phyloP scores from a whole-genome alignment of 2,797 vertebrate genomes.

The Rhabdophis nuchalis region DNA sequence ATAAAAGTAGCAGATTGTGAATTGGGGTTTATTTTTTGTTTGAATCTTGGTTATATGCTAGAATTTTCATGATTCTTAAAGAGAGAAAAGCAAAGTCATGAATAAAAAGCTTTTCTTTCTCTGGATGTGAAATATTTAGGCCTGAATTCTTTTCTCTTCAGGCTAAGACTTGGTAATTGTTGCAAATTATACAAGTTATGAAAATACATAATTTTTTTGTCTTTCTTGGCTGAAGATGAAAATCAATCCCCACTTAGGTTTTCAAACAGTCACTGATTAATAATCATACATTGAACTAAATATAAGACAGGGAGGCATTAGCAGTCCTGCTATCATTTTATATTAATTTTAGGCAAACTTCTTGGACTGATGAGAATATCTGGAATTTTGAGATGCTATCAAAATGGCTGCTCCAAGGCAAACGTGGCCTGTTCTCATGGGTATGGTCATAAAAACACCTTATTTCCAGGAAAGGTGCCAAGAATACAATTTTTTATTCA shows the following conservation, averaged over 20 bases:
- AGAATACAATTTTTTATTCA: not conserved
- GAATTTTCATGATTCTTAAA: not conserved
- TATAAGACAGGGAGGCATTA: not conserved
- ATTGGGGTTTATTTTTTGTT: not conserved
- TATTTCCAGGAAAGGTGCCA: not conserved
- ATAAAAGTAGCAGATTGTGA: not conserved
- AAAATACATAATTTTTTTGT: not conserved
- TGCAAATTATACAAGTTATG: not conserved
- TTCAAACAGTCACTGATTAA: not conserved
- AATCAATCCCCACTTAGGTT: not conserved
- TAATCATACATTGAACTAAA: not conserved
- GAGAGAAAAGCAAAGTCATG: not conserved
- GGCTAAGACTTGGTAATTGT: not conserved
- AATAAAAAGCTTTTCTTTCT: not conserved
- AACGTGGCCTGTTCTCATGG: not conserved
- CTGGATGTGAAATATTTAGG: not conserved
- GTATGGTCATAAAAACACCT: not conserved
- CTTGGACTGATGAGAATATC: not conserved
- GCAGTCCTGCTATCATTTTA: not conserved
- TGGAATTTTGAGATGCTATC: not conserved
- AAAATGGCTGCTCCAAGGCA: not conserved
- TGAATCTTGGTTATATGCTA: not conserved
- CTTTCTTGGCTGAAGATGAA: not conserved
- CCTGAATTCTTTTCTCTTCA: not conserved
- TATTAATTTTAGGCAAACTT: not conserved